Evolutionary conservation across 2,888 invertebrate species (phyloP).

Genomic region (Axea sp.): DNA sequence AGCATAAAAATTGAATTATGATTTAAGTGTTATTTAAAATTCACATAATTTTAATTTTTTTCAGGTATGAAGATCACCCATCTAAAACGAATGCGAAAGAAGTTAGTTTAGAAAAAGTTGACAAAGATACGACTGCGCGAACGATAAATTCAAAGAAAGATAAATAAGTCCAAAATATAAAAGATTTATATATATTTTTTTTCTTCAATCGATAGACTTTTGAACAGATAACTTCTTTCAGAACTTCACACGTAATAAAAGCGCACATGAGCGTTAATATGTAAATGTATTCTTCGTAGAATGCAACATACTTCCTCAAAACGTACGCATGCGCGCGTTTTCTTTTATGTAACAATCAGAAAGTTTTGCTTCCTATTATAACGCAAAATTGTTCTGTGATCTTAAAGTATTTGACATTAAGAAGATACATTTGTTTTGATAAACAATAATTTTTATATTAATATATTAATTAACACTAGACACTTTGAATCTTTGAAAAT

Average conservation of each 20-base stretch:
- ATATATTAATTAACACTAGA: too few relatives aligned
- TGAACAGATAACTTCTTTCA: conserved; percentile 14
- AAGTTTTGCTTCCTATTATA: conserved; percentile 31
- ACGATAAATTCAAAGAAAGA: conserved; percentile 69
- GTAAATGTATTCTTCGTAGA: conserved; percentile 20
- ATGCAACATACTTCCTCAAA: conserved; percentile 47
- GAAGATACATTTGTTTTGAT: conserved; percentile 30
- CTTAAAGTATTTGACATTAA: conserved; percentile 33
- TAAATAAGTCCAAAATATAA: conserved; percentile 65
- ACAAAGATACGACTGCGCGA: conserved; percentile 34
- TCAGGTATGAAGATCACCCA: conserved; percentile 87
- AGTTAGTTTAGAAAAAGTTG: conserved; percentile 27
- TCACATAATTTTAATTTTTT: conserved; percentile 56
- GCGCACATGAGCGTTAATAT: conserved; percentile 45
- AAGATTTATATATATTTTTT: background rate
- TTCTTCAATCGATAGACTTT: conserved; percentile 10
- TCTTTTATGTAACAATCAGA: conserved; percentile 16
- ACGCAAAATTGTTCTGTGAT: conserved; percentile 45
- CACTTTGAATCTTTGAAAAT: conserved; percentile 13
- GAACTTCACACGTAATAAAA: conserved; percentile 19
- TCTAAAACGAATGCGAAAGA: conserved; percentile 75
- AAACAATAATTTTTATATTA: too few relatives aligned
- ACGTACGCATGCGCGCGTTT: conserved; percentile 12
- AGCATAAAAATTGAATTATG: too few relatives aligned
- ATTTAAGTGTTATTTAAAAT: conserved; percentile 2